Conservation (phyloP, 2,888 invertebrate genomes). For the Agrochola circellaris region DNA sequence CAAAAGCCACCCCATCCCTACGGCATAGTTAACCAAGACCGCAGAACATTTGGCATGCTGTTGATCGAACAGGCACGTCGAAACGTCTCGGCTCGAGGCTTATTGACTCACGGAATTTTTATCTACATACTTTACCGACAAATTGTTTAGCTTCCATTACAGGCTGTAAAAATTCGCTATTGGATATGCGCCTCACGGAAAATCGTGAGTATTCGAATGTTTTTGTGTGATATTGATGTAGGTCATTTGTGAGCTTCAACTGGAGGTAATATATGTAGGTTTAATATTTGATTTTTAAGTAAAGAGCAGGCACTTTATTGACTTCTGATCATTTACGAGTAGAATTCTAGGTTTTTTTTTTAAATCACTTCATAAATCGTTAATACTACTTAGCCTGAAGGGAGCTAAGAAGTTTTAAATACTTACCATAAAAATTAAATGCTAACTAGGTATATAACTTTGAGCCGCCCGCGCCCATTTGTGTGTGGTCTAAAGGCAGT, state of each 20-base stretch:
- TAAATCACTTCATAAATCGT: not conserved
- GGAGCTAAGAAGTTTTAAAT: too few species aligned
- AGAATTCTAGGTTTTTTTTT: not conserved
- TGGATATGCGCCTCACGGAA: constrained; percentile 13
- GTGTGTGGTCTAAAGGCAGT: not conserved
- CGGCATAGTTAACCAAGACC: not conserved
- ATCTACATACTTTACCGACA: constrained; percentile 51
- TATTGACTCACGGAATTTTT: constrained; percentile 61
- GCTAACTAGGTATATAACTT: not conserved
- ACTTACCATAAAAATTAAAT: too few species aligned
- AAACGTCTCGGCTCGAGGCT: constrained; percentile 32
- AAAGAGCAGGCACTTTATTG: not conserved
- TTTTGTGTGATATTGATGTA: constrained; percentile 7
- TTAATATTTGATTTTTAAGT: not conserved
- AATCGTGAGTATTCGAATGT: constrained; percentile 11
- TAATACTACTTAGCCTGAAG: too few species aligned
- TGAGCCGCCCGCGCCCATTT: not conserved
- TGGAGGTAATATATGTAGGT: not conserved
- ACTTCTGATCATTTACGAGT: not conserved
- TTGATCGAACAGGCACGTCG: constrained; percentile 34
- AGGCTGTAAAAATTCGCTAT: constrained; percentile 26
- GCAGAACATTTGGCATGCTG: constrained; percentile 46
- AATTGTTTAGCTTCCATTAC: constrained; percentile 58
- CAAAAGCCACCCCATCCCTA: constrained; percentile 6
- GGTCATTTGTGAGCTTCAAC: constrained; percentile 18